phyloP scores from a whole-genome alignment of 2,888 invertebrate genomes.

The Oscheius sp. region DNA sequence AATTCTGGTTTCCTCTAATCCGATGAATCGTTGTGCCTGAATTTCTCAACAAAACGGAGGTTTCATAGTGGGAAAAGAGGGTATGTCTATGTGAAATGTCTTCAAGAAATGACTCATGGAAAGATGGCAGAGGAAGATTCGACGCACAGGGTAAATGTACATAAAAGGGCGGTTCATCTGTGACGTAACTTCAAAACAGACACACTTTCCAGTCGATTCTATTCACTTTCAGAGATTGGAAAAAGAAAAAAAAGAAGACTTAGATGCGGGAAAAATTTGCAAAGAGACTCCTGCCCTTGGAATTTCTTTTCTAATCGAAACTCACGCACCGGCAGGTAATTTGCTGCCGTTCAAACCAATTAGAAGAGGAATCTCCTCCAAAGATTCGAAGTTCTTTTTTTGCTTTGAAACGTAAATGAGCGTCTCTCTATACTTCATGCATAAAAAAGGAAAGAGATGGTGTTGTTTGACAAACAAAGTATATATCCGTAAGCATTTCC shows the following conservation, averaged over 20 bases:
- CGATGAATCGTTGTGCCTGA: constrained; percentile 10
- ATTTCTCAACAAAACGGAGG: constrained; percentile 19
- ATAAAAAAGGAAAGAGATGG: constrained; percentile 25
- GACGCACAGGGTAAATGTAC: no score
- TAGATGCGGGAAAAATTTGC: no score
- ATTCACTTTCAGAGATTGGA: no score
- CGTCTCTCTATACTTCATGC: constrained; percentile 12
- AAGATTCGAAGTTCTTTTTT: not conserved
- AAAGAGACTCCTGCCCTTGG: no score
- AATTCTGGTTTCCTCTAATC: constrained; percentile 35
- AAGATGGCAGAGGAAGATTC: no score
- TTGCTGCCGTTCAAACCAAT: no score
- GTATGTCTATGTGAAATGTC: not conserved
- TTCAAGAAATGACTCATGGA: constrained; percentile 2
- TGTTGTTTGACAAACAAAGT: constrained; percentile 28
- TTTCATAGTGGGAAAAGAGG: not conserved
- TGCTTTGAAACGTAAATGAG: not conserved
- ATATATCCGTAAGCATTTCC: constrained; percentile 29
- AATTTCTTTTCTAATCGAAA: no score
- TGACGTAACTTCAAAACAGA: not conserved
- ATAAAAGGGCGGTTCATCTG: no score
- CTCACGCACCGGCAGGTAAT: no score
- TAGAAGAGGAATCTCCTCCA: no score
- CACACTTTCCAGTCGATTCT: not conserved
- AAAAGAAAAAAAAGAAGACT: no score